phyloP scores from a whole-genome alignment of 2,888 invertebrate species.

The Tromatobia lineatoria region DNA sequence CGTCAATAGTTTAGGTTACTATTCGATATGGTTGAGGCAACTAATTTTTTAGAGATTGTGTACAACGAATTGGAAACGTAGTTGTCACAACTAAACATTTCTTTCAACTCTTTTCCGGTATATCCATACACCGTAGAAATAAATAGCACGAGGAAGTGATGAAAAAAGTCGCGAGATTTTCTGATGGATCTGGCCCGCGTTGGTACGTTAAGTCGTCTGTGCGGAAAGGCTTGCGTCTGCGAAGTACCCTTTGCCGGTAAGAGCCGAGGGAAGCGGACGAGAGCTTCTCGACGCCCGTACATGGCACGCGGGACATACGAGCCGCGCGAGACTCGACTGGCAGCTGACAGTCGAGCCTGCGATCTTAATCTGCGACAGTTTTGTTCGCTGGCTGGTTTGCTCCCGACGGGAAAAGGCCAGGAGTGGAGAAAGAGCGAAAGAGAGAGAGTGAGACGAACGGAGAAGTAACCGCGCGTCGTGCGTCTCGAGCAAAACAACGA shows the following conservation, averaged over 20 bases:
- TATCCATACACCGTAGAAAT: not conserved
- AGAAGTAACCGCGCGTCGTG: slow-evolving; percentile 49
- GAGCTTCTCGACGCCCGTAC: slow-evolving; percentile 68
- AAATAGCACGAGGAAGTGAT: slow-evolving; percentile 35
- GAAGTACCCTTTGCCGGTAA: slow-evolving; percentile 38
- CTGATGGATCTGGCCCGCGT: slow-evolving; percentile 61
- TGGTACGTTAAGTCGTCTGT: slow-evolving; percentile 31
- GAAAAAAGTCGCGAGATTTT: slow-evolving; percentile 57
- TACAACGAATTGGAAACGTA: no score
- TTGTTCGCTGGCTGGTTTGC: slow-evolving; percentile 71
- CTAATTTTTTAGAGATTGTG: no score
- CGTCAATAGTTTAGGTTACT: no score
- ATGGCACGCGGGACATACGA: slow-evolving; percentile 74
- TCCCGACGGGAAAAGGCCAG: slow-evolving; percentile 59
- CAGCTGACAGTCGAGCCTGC: slow-evolving; percentile 83
- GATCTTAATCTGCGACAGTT: slow-evolving; percentile 82
- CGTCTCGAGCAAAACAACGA: slow-evolving; percentile 55
- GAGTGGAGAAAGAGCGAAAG: slow-evolving; percentile 22
- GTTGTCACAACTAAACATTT: no score
- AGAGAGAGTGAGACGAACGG: slow-evolving; percentile 25
- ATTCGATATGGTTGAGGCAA: no score
- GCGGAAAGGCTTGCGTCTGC: slow-evolving; percentile 41
- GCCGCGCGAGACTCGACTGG: slow-evolving; percentile 74
- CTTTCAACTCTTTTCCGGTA: no score
- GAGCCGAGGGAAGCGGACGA: slow-evolving; percentile 42